Conservation (phyloP, 2,797 vertebrate genomes). For the Notoglanidium macrostoma region DNA sequence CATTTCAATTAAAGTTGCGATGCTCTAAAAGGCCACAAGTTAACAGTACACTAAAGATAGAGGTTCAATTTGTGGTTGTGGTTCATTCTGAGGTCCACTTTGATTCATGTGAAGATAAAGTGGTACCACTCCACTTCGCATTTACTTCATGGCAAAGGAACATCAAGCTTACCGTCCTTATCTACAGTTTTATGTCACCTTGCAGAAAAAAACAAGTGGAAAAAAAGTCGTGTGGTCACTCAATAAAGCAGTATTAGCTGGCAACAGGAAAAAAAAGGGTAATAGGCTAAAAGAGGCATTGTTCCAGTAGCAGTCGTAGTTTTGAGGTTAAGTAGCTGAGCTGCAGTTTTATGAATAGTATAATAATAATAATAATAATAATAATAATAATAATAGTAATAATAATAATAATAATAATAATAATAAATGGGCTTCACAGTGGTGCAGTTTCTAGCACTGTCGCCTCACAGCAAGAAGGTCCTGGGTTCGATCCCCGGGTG, state of each 20-base stretch:
- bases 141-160: background rate
- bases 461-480: no score
- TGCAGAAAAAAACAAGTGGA: background rate
- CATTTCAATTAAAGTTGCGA: background rate
- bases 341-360: background rate
- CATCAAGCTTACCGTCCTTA: background rate
- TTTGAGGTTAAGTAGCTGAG: background rate
- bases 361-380: background rate
- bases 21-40: background rate
- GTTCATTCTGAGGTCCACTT: background rate
- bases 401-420: background rate
- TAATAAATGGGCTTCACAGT: no score
- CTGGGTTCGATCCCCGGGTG: no score
- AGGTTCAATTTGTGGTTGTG: background rate
- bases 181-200: background rate
- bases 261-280: background rate
- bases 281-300: background rate
- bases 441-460: no score
- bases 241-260: background rate
- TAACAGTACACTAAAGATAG: background rate
- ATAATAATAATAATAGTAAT: conserved; percentile 1
- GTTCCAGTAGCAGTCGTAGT: background rate
- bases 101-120: background rate
- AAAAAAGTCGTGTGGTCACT: background rate
- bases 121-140: background rate